Base-by-base conservation (phyloP, 2,113 vertebrate genomes). In the Recurvirostra avosetta region DNA sequence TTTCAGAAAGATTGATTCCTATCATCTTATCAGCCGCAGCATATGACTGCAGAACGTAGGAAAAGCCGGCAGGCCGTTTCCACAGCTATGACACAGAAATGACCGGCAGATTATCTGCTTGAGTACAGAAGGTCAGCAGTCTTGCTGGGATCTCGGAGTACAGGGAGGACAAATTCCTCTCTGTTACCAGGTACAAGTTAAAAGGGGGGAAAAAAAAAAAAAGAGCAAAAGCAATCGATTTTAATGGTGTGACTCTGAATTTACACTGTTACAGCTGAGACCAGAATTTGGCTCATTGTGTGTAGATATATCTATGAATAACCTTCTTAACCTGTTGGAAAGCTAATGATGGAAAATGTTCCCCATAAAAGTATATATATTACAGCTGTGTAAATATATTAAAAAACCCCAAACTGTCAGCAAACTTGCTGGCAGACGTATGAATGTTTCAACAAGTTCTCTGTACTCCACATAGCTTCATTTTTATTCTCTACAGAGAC, bases 271-370 rank as follows among this genome's bases (percentile, higher is more conserved):
- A 81, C 36, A 88, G 62, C 84, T 83, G 36, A 93, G 55, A 74
- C 55, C 56, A 96, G 84, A 85, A 80, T 70, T 94, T 94, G 94
- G 77, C 87, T 95, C 71, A 59, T 66, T 95, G 84, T 97, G 85
- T 87, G 97, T 90, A 96, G 96, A 96, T 97, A 90, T 91, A 94
- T 98, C 98, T 96, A 93, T 97, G 97, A 98, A 97, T 96, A 97
- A 97, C 88, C 92, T 95, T 95, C 88, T 97, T 94, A 97, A 97
- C 92, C 95, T 97, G 88, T 90, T 93, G 92, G 92, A 97, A 92
- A 94, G n/a, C 32, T 96, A 96, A 94, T 91, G 81, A 94, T 50
- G 98, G 97, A 98, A 98, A 98, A 97, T 96, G 91, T 97, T 97
- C 93, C 96, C 91, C 95, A 93, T 97, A 95, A 97, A 98, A 97